These are phyloP conservation scores for Dasysyrphus tricinctus DNA, from an alignment of 2,888 invertebrate genomes.

Conservation along the genomic window DNA sequence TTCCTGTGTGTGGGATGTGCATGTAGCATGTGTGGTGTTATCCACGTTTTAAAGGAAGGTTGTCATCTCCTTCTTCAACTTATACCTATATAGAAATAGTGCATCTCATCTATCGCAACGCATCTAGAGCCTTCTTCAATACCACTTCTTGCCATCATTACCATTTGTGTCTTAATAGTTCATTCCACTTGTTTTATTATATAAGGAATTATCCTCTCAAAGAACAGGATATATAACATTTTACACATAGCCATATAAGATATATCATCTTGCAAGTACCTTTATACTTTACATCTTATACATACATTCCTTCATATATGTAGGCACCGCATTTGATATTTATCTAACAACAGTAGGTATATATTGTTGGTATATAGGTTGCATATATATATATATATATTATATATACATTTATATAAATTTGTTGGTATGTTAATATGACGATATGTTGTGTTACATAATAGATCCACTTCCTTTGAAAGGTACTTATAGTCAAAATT, in stretches of 20 bases:
- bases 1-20: not conserved
- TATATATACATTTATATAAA: too few species aligned
- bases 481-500: constrained; percentile 10
- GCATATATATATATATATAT: too few species aligned
- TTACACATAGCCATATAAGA: constrained; percentile 3
- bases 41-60: constrained; percentile 1
- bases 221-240: constrained; percentile 21
- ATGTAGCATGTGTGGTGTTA: not conserved
- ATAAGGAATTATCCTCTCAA: constrained; percentile 50
- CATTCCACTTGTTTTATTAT: constrained; percentile 43
- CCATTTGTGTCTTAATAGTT: constrained; percentile 43
- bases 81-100: not conserved
- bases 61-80: constrained; percentile 2
- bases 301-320: not conserved
- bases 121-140: constrained; percentile 16
- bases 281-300: constrained; percentile 13
- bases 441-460: constrained; percentile 1
- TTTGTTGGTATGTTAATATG: not conserved
- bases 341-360: constrained; percentile 17
- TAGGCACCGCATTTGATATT: constrained; percentile 16
- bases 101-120: not conserved
- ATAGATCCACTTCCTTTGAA: constrained; percentile 7
- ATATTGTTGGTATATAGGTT: not conserved
- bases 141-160: constrained; percentile 28
- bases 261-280: constrained; percentile 29